phyloP scores from a whole-genome alignment of 2,113 vertebrate genomes.

The Leiothrix lutea region DNA sequence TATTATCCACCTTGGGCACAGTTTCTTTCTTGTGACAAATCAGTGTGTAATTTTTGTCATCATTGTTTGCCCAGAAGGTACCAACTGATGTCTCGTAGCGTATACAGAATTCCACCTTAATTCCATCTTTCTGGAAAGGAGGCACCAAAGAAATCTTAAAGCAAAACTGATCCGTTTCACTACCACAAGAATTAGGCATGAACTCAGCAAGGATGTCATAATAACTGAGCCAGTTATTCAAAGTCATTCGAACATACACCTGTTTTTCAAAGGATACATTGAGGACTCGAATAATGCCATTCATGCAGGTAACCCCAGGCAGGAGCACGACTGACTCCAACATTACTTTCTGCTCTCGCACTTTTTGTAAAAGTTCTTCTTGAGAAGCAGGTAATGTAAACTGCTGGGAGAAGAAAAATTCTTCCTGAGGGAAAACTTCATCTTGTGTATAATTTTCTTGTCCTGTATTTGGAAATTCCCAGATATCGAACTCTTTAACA shows the following conservation, averaged over 20 bases:
- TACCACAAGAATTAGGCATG: slow-evolving; percentile 88
- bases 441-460: slow-evolving; percentile 30
- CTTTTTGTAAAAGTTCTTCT: slow-evolving; percentile 80
- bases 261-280: slow-evolving; percentile 90
- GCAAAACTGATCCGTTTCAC: slow-evolving; percentile 87
- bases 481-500: slow-evolving; percentile 89
- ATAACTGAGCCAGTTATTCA: slow-evolving; percentile 86
- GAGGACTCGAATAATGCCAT: slow-evolving; percentile 86
- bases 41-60: slow-evolving; percentile 86
- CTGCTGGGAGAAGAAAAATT: slow-evolving; percentile 81
- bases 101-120: slow-evolving; percentile 90
- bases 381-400: slow-evolving; percentile 81
- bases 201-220: slow-evolving; percentile 90
- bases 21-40: slow-evolving; percentile 83
- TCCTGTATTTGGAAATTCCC: slow-evolving; percentile 65
- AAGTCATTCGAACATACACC: slow-evolving; percentile 83
- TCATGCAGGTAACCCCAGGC: slow-evolving; percentile 81
- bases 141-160: slow-evolving; percentile 86
- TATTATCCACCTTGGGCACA: slow-evolving; percentile 43
- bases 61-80: slow-evolving; percentile 93
- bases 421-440: slow-evolving; percentile 71
- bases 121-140: slow-evolving; percentile 80
- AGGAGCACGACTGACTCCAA: slow-evolving; percentile 84
- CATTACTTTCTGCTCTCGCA: slow-evolving; percentile 81
- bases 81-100: slow-evolving; percentile 86